Conservation (phyloP, 2,888 invertebrate genomes). For the Dysmachus trigonus region DNA sequence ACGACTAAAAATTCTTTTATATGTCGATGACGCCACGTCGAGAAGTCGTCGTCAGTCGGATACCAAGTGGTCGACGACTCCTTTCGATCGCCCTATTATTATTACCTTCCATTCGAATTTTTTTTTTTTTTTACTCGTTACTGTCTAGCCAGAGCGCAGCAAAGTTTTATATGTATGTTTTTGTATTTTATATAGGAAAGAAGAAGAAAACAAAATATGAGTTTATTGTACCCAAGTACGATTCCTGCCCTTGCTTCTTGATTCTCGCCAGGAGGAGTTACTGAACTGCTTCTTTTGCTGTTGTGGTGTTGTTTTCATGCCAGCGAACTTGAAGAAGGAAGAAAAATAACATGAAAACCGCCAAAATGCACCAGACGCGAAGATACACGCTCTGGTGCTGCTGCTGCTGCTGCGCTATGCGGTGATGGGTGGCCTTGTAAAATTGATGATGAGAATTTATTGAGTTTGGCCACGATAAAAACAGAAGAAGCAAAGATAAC, state of each 20-base stretch:
- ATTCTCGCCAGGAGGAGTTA: not conserved
- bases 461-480: not conserved
- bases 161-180: not conserved
- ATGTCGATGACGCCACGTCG: not conserved
- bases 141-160: constrained; percentile 11
- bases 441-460: not conserved
- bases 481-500: not conserved
- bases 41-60: not conserved
- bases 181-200: not conserved
- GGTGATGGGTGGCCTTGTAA: not conserved
- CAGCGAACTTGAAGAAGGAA: not conserved
- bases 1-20: not conserved
- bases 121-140: not conserved
- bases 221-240: constrained; percentile 23
- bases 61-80: not conserved
- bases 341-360: not conserved
- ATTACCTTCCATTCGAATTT: not conserved
- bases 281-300: not conserved
- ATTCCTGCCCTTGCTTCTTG: not conserved
- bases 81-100: not conserved
- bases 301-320: not conserved
- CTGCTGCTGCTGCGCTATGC: not conserved
- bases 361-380: not conserved
- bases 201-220: not conserved
- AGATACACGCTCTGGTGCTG: not conserved